Percentiles rank a stretch among this genome's conserved stretches.
These are phyloP conservation scores for Delia radicum DNA, from an alignment of 1,140 invertebrate species.

Conservation along the genomic window DNA sequence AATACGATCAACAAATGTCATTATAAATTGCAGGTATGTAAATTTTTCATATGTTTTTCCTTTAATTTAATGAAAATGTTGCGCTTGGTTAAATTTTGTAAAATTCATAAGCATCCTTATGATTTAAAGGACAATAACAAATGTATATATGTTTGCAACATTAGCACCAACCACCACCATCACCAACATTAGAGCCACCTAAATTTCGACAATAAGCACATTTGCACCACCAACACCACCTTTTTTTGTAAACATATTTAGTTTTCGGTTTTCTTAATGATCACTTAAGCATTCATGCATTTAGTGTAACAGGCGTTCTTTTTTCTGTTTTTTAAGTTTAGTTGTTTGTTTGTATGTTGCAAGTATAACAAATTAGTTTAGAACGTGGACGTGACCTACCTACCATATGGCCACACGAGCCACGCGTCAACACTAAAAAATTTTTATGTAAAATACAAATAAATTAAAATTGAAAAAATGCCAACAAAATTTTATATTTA, in stretches of 20 bases:
- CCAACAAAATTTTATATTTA: neutral
- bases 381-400: constrained; percentile 6
- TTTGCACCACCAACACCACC: constrained; percentile 15
- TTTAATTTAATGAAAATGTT: constrained; percentile 13
- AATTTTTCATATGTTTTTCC: constrained; percentile 15
- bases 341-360: neutral
- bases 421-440: constrained; percentile 1
- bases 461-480: neutral
- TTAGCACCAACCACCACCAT: neutral
- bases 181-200: neutral
- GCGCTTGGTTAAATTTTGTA: neutral
- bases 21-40: neutral
- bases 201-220: neutral
- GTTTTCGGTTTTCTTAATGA: constrained; percentile 13
- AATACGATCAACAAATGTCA: constrained; percentile 12
- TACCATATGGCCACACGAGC: constrained; percentile 16
- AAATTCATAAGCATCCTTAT: neutral
- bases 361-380: constrained; percentile 16
- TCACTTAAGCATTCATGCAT: constrained; percentile 16
- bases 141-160: neutral
- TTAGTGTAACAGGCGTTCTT: constrained; percentile 7
- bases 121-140: constrained; percentile 12
- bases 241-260: neutral
- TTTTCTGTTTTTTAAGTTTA: neutral
- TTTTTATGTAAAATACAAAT: neutral